Conservation (phyloP, 30 jellyfish, hydroid and myxozoan species). For the Turritopsis rubra region DNA sequence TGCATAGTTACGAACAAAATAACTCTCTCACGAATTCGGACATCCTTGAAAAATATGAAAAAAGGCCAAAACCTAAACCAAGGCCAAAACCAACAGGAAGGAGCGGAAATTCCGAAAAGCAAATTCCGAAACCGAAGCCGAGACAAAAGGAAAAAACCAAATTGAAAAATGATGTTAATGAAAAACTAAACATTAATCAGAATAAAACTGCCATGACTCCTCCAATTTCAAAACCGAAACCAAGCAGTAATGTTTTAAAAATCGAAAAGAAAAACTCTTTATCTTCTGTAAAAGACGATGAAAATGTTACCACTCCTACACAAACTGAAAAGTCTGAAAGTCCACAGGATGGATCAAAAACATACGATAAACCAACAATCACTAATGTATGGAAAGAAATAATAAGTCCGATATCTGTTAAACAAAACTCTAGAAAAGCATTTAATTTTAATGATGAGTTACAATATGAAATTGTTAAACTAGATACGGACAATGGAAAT, state of each 20-base stretch:
- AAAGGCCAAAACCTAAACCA: slow-evolving; percentile 6
- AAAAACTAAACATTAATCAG: too few species aligned
- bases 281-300: not conserved
- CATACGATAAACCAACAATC: not conserved
- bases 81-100: not conserved
- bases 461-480: not conserved
- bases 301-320: not conserved
- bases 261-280: not conserved
- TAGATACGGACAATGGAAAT: not conserved
- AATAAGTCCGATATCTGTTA: not conserved
- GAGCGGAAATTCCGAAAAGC: not conserved
- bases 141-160: not conserved
- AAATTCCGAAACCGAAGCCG: not conserved
- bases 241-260: not conserved
- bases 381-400: not conserved
- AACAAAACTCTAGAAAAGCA: not conserved
- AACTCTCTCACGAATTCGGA: not conserved
- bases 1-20: not conserved
- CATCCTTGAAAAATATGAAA: not conserved
- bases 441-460: not conserved
- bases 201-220: not conserved
- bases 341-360: not conserved
- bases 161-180: not conserved
- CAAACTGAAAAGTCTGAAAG: not conserved
- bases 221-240: not conserved